Percentiles rank a stretch among this genome's conserved stretches.
phyloP scores from a whole-genome alignment of 1,140 invertebrate genomes.

The Neuroterus valhalla region DNA sequence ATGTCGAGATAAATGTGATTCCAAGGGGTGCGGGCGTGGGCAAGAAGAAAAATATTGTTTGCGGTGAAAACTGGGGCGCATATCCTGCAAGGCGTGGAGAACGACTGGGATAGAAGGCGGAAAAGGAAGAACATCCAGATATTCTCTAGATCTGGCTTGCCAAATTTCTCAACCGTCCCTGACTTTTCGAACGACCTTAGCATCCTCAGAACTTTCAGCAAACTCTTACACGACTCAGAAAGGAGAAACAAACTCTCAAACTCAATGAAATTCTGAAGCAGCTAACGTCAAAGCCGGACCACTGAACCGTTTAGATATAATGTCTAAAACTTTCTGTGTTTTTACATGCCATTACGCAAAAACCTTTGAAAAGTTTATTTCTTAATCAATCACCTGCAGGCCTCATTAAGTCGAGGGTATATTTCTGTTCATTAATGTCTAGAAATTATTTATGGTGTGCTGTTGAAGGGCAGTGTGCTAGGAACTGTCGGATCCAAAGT shows the following conservation, averaged over 20 bases:
- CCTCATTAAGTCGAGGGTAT: too few species aligned
- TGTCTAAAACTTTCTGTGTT: not conserved
- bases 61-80: slow-evolving; percentile 59
- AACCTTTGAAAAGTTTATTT: not conserved
- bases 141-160: slow-evolving; percentile 42
- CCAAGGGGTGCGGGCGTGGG: slow-evolving; percentile 43
- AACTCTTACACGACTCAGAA: slow-evolving; percentile 16
- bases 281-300: slow-evolving; percentile 11
- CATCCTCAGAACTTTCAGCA: slow-evolving; percentile 13
- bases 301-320: not conserved
- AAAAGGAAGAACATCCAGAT: slow-evolving; percentile 33
- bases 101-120: not conserved
- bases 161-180: slow-evolving; percentile 47
- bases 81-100: slow-evolving; percentile 41
- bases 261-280: slow-evolving; percentile 40
- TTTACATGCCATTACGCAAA: not conserved
- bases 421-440: too few species aligned
- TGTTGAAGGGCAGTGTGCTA: too few species aligned
- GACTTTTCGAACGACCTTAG: slow-evolving; percentile 33
- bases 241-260: slow-evolving; percentile 24
- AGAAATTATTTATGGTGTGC: too few species aligned
- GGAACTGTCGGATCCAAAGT: too few species aligned
- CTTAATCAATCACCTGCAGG: not conserved
- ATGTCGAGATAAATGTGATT: slow-evolving; percentile 67
- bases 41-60: slow-evolving; percentile 63